These are phyloP conservation scores for Cerastoderma edule DNA, from an alignment of 2,888 invertebrate genomes.

Conservation along the genomic window DNA sequence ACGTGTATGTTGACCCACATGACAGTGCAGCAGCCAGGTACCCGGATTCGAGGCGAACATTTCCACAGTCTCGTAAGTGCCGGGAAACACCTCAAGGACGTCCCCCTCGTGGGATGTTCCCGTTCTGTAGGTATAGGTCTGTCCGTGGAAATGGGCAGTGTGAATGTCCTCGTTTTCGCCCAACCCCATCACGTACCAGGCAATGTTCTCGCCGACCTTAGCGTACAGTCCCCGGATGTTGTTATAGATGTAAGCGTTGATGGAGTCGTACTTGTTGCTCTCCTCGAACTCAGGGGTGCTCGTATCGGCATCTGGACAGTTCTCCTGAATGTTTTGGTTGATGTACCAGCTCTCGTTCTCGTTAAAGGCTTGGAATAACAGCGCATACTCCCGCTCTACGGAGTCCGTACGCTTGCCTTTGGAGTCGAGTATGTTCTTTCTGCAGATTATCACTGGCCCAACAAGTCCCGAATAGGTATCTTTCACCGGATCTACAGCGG, in stretches of 20 bases:
- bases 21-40: conserved; percentile 68
- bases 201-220: conserved; percentile 57
- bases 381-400: conserved; percentile 72
- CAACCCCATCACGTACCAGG: conserved; percentile 70
- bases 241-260: conserved; percentile 68
- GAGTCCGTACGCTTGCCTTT: conserved; percentile 53
- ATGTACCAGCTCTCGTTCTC: conserved; percentile 77
- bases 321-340: conserved; percentile 69
- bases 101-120: conserved; percentile 52
- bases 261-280: conserved; percentile 67
- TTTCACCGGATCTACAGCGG: conserved; percentile 66
- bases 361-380: conserved; percentile 73
- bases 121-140: conserved; percentile 57
- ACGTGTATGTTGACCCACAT: conserved; percentile 61
- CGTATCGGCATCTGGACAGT: conserved; percentile 51
- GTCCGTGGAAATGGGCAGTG: conserved; percentile 69
- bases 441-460: conserved; percentile 69
- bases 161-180: conserved; percentile 66
- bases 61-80: conserved; percentile 61
- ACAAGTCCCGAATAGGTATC: conserved; percentile 69
- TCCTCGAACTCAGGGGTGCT: conserved; percentile 53
- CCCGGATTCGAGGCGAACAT: conserved; percentile 69
- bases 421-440: conserved; percentile 52
- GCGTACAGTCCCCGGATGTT: conserved; percentile 63
- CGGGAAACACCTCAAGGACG: conserved; percentile 68